A percentile compares a stretch with the other conserved stretches of the same genome.
Conservation (phyloP, 2,797 vertebrate species). For the Eulemur albifrons region DNA sequence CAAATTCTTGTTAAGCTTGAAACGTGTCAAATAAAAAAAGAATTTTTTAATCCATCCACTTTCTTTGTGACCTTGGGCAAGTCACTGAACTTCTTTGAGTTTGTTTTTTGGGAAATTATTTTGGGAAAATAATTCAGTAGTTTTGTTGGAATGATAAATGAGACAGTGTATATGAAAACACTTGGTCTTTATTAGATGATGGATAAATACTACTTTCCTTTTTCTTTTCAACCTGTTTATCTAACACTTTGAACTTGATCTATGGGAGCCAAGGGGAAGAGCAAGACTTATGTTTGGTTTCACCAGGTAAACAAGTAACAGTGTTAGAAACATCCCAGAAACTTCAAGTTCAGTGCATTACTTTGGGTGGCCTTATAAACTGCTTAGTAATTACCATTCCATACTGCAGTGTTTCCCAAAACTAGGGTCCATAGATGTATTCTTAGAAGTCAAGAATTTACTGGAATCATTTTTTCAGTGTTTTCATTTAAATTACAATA, state of each 20-base stretch:
- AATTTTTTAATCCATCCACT: not conserved
- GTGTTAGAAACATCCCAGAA: not conserved
- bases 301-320: not conserved
- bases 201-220: conserved; percentile 9
- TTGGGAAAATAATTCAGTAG: not conserved
- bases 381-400: not conserved
- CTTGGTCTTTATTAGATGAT: not conserved
- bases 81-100: not conserved
- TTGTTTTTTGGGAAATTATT: not conserved
- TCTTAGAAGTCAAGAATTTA: not conserved
- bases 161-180: not conserved
- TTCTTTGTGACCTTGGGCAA: not conserved
- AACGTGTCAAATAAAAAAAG: not conserved
- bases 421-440: not conserved
- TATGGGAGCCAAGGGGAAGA: not conserved
- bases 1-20: not conserved
- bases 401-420: not conserved
- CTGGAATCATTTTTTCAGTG: not conserved
- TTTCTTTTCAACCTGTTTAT: conserved; percentile 35
- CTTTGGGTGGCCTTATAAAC: not conserved
- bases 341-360: not conserved
- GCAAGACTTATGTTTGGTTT: not conserved
- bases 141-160: not conserved
- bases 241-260: conserved; percentile 6
- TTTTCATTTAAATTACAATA: not conserved